phyloP scores from a whole-genome alignment of 1,140 invertebrate species.

The Campoletis sonorensis region DNA sequence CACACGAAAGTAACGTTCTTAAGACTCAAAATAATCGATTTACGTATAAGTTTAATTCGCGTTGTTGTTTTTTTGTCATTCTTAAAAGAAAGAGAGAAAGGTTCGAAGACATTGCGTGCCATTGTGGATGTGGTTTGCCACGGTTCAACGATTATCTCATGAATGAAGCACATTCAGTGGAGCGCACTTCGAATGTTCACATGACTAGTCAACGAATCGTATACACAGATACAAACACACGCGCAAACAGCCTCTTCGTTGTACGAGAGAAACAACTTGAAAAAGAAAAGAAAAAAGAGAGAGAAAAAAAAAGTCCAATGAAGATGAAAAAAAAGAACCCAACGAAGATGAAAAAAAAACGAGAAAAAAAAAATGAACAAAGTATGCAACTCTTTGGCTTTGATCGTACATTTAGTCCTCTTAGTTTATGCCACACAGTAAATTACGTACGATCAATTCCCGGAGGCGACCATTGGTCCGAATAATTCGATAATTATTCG shows the following conservation, averaged over 20 bases:
- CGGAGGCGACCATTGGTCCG: constrained; percentile 28
- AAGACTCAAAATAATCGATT: not conserved
- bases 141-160: constrained; percentile 62
- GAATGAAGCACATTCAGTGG: constrained; percentile 62
- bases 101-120: constrained; percentile 50
- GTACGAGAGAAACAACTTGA: constrained; percentile 15
- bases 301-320: not conserved
- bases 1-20: not conserved
- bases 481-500: constrained; percentile 41
- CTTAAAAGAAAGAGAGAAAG: constrained; percentile 9
- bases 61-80: no score
- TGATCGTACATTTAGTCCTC: constrained; percentile 30
- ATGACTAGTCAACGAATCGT: constrained; percentile 48
- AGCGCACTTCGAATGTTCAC: constrained; percentile 45
- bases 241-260: not conserved
- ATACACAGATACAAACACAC: no score
- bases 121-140: constrained; percentile 58
- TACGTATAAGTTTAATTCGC: no score
- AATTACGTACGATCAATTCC: constrained; percentile 27
- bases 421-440: constrained; percentile 15
- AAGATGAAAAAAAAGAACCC: constrained; percentile 19
- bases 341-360: constrained; percentile 9
- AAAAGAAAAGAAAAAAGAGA: constrained; percentile 12
- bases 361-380: constrained; percentile 6
- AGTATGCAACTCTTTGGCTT: constrained; percentile 14